These are phyloP conservation scores for Falco cherrug DNA, from an alignment of 2,797 vertebrate species.

Conservation along the genomic window DNA sequence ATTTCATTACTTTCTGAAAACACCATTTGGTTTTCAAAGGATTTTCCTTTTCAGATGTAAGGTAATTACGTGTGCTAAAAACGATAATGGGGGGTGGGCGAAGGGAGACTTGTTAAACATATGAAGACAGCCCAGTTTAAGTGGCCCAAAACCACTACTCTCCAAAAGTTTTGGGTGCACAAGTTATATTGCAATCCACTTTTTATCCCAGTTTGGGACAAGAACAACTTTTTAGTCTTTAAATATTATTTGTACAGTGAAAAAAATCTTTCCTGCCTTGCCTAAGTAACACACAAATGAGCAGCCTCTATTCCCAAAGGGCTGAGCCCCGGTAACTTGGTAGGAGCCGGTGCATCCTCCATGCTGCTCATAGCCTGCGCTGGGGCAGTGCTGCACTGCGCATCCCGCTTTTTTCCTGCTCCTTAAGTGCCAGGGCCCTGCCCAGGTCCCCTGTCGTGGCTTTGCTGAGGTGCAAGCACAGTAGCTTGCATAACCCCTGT, in stretches of 20 bases:
- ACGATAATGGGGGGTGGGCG: rapidly evolving
- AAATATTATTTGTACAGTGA: background rate
- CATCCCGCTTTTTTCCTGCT: background rate
- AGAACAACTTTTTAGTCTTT: background rate
- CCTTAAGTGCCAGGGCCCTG: background rate
- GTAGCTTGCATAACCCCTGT: background rate
- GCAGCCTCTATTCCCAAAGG: background rate
- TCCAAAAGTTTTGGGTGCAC: background rate
- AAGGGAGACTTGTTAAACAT: background rate
- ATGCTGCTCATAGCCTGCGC: rapidly evolving
- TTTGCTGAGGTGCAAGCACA: conserved; percentile 15
- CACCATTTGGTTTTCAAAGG: background rate
- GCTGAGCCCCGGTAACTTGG: background rate
- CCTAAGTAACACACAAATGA: background rate
- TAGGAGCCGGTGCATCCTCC: too few relatives aligned
- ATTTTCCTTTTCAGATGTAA: background rate
- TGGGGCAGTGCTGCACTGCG: background rate
- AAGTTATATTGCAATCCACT: background rate
- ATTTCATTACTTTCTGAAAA: background rate
- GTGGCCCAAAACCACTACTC: background rate
- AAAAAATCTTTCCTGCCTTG: background rate
- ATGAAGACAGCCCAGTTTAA: background rate
- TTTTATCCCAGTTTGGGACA: background rate
- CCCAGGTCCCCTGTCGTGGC: background rate
- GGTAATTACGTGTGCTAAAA: background rate